A percentile compares a stretch with the other conserved stretches of the same genome.
Evolutionary conservation across 2,113 vertebrate genomes (phyloP).

Genomic region (Pitta sordida): DNA sequence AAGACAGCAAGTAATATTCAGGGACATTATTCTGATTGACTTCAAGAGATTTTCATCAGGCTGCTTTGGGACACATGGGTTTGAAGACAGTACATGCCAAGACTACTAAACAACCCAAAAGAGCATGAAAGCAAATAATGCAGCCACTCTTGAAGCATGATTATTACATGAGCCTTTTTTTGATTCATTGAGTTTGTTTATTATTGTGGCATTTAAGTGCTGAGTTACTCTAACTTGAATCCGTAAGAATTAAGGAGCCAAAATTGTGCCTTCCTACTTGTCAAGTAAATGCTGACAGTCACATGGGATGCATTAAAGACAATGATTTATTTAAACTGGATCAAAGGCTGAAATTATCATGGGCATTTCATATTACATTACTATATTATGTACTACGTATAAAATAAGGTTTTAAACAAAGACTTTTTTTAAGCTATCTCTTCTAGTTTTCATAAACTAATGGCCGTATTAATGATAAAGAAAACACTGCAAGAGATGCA

Average conservation of each 20-base stretch:
- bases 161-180: neutral
- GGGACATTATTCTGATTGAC: neutral
- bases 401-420: neutral
- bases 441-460: neutral
- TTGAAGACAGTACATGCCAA: neutral
- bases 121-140: neutral
- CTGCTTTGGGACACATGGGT: neutral
- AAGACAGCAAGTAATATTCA: neutral
- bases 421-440: neutral
- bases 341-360: neutral
- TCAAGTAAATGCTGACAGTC: neutral
- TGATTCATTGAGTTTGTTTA: neutral
- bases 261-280: neutral
- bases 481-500: neutral
- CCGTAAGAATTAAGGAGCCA: neutral
- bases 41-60: neutral
- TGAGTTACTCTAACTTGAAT: neutral
- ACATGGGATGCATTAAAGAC: neutral
- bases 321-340: neutral
- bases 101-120: neutral
- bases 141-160: neutral
- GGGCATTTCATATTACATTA: neutral
- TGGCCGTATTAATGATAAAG: neutral
- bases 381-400: neutral
- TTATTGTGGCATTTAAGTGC: neutral